A percentile compares a stretch with the other conserved stretches of the same genome.
These are phyloP conservation scores for Neria commutata DNA, from an alignment of 2,888 invertebrate genomes.

Conservation along the genomic window DNA sequence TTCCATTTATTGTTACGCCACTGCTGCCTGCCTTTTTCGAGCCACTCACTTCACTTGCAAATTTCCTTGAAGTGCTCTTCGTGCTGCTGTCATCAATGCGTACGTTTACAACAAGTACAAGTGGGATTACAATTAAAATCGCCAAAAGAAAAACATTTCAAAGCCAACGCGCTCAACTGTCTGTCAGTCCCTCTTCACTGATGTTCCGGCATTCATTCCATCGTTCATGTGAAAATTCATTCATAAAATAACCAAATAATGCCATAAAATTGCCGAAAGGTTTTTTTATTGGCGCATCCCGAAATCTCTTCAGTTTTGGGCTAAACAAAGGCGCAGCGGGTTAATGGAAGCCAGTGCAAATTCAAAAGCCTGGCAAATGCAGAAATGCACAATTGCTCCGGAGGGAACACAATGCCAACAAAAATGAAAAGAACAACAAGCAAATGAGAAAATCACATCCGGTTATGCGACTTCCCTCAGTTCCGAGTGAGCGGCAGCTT, in stretches of 20 bases:
- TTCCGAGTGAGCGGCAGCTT: constrained; percentile 36
- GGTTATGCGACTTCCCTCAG: constrained; percentile 59
- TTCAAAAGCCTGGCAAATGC: no score
- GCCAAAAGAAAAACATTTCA: constrained; percentile 1
- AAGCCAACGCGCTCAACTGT: neutral
- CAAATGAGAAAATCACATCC: constrained; percentile 58
- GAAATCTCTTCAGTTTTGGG: constrained; percentile 25
- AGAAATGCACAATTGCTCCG: constrained; percentile 21
- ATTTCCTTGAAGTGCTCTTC: no score
- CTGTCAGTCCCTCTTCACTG: neutral
- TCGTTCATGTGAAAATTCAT: neutral
- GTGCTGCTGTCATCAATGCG: no score
- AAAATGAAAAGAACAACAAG: constrained; percentile 43
- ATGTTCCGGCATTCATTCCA: neutral
- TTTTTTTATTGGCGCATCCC: constrained; percentile 38
- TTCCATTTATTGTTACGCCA: no score
- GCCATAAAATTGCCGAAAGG: constrained; percentile 22
- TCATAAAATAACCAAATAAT: neutral
- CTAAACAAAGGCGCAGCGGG: constrained; percentile 33
- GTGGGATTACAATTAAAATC: constrained; percentile 13
- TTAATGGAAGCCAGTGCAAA: neutral
- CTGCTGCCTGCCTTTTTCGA: no score
- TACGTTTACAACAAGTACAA: no score
- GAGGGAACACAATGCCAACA: constrained; percentile 37
- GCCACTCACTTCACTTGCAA: no score